These are phyloP conservation scores for Leucophora obtusa DNA, from an alignment of 2,888 invertebrate genomes.

Conservation along the genomic window DNA sequence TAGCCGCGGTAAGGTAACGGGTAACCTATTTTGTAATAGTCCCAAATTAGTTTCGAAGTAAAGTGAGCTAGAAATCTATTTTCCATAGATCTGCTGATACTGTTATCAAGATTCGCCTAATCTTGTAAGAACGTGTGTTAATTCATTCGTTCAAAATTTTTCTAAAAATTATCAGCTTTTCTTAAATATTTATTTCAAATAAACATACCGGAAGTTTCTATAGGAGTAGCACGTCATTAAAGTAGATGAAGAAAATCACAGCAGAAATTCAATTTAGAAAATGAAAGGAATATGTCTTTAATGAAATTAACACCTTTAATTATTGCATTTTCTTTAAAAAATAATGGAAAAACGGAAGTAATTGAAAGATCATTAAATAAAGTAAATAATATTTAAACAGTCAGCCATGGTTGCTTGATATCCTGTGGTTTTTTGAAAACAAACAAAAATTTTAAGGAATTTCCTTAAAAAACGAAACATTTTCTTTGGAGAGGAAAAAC, in stretches of 20 bases:
- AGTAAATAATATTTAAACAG: slow-evolving; percentile 41
- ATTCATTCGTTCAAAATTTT: too few relatives aligned
- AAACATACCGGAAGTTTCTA: too few relatives aligned
- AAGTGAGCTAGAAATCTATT: too few relatives aligned
- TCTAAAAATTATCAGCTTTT: too few relatives aligned
- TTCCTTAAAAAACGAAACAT: background rate
- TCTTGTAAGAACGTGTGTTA: too few relatives aligned
- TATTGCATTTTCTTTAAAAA: slow-evolving; percentile 34
- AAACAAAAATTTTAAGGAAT: background rate
- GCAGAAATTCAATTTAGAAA: background rate
- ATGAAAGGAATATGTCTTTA: slow-evolving; percentile 20
- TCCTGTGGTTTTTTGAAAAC: slow-evolving; percentile 52
- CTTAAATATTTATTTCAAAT: too few relatives aligned
- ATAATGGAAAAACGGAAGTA: slow-evolving; percentile 44
- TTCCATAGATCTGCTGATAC: too few relatives aligned
- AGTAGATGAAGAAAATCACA: background rate
- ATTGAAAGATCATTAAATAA: slow-evolving; percentile 53
- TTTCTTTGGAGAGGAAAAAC: background rate
- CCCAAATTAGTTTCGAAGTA: too few relatives aligned
- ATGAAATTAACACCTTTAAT: slow-evolving; percentile 60
- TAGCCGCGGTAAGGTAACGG: too few relatives aligned
- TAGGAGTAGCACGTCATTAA: background rate
- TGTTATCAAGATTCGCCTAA: too few relatives aligned
- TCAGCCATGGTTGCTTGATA: slow-evolving; percentile 39
- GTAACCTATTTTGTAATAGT: too few relatives aligned